Percentiles rank a stretch among this genome's conserved stretches.
Conservation (phyloP, 2,797 vertebrate species). For the Karalla daura region DNA sequence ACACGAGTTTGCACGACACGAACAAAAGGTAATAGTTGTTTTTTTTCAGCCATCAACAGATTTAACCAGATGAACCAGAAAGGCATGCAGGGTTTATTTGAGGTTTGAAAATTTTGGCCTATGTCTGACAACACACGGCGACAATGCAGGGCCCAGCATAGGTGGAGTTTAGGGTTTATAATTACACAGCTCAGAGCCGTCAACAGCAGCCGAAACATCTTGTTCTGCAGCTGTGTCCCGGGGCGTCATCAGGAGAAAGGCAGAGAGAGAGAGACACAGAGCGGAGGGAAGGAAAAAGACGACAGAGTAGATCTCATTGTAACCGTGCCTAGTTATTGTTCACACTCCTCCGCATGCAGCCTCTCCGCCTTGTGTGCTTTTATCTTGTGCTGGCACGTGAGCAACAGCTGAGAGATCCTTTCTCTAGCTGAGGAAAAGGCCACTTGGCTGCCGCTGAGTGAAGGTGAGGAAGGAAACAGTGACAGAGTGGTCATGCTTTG, state of each 20-base stretch:
- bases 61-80: constrained; percentile 47
- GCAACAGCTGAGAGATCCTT: constrained; percentile 46
- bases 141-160: neutral
- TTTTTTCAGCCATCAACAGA: constrained; percentile 37
- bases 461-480: constrained; percentile 68
- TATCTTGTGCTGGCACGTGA: constrained; percentile 57
- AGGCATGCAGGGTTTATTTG: neutral
- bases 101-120: constrained; percentile 6
- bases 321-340: constrained; percentile 59
- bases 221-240: constrained; percentile 45
- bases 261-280: constrained; percentile 34
- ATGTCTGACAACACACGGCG: constrained; percentile 13
- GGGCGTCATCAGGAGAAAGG: constrained; percentile 28
- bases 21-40: constrained; percentile 22
- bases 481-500: constrained; percentile 46
- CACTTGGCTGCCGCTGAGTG: constrained; percentile 40
- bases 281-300: constrained; percentile 32
- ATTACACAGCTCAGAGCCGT: constrained; percentile 23
- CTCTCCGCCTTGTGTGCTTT: constrained; percentile 41
- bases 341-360: constrained; percentile 41
- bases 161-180: constrained; percentile 21
- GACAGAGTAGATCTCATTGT: constrained; percentile 40
- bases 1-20: constrained; percentile 26
- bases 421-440: constrained; percentile 60
- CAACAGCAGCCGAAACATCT: constrained; percentile 2